phyloP scores from a whole-genome alignment of 2,797 vertebrate species.

The Karalla daura region DNA sequence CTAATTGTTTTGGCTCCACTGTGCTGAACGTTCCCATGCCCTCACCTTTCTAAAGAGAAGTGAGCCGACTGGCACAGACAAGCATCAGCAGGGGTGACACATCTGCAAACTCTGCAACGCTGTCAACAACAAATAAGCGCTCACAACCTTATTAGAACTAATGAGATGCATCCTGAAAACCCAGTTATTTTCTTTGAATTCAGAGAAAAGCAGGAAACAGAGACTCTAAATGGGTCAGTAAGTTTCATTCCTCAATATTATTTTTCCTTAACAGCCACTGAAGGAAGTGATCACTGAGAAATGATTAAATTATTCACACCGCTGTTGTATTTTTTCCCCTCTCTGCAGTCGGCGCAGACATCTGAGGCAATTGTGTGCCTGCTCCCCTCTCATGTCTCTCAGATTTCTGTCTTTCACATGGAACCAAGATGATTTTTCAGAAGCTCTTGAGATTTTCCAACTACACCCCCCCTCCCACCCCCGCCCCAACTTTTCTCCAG shows the following conservation, averaged over 20 bases:
- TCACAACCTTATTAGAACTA: background rate
- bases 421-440: constrained; percentile 39
- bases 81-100: background rate
- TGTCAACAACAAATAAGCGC: background rate
- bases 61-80: constrained; percentile 6
- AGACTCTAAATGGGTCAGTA: constrained; percentile 44
- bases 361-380: constrained; percentile 22
- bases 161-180: constrained; percentile 13
- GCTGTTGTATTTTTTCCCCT: background rate
- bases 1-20: constrained; percentile 38
- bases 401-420: constrained; percentile 36
- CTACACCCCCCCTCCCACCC: background rate
- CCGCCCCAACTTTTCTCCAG: constrained; percentile 17
- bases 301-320: constrained; percentile 58
- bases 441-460: constrained; percentile 28
- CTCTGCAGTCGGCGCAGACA: constrained; percentile 13
- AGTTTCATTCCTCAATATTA: constrained; percentile 37
- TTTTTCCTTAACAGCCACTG: constrained; percentile 25
- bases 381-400: constrained; percentile 34
- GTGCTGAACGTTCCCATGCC: background rate
- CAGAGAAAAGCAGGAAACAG: constrained; percentile 26
- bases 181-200: constrained; percentile 21
- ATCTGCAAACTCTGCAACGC: constrained; percentile 6
- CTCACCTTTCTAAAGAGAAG: constrained; percentile 14
- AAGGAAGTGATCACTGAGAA: constrained; percentile 40